Evolutionary conservation across 2,113 vertebrate genomes (phyloP), one percentile per base, ranked within the genome.

Genomic region (Ammodytes dubius): DNA sequence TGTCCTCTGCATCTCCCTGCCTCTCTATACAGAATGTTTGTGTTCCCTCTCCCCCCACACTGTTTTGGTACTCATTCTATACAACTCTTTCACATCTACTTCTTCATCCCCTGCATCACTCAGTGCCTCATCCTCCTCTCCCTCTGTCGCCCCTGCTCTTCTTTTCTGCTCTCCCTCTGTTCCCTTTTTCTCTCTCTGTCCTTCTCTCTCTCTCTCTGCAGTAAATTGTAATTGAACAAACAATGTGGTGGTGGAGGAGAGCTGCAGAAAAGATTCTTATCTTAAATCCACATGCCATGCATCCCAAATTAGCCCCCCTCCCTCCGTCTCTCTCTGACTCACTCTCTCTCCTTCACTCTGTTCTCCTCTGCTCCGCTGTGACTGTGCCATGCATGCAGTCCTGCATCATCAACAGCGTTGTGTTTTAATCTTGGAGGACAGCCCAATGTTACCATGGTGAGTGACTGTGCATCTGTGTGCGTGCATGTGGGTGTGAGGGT

Each of bases 201-300:
- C 7, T 59, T 37, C 57, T 58, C 47, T 83, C 84, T 90, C 75
- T 81, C 69, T 84, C 92, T 86, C 93, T 94, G 92, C 93, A 94
- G 92, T 91, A 91, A 93, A 93, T 88, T 91, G 84, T 94, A 93
- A 94, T 91, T 93, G 92, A 93, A 91, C 90, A 93, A 94, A 94
- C 88, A 89, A 75, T 52, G 72, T 82, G 81, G 69, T 77, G 79
- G 72, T 54, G 78, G 88, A 83, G 86, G 80, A 90, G 82, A 85
- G 81, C 88, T 88, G 93, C 89, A 94, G 89, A 94, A 91, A 92
- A 94, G 90, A 94, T 93, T 88, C 88, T 94, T 93, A 94, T 94
- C 91, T 77, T 83, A 83, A 88, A 70, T 90, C 85, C 86, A 92
- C 91, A 91, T 92, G 93, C 89, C 79, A n/a, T 53, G 92, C 91